Base-by-base conservation (phyloP, 1,140 invertebrate genomes). In the Megalonaias nervosa region DNA sequence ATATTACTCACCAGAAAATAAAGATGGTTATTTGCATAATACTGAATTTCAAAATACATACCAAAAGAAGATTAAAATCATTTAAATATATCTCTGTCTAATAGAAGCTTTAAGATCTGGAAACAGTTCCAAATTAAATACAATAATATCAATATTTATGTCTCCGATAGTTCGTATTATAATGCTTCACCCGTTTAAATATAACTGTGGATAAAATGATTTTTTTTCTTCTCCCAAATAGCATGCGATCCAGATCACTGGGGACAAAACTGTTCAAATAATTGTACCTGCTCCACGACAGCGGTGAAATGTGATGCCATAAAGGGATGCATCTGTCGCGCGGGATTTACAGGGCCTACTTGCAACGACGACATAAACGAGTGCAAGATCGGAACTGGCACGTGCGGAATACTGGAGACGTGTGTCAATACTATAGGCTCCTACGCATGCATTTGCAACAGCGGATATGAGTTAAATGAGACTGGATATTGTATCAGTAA, bases 291-390 rank as follows among this genome's bases (percentile, higher is more conserved):
- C 61, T 48, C 38, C 38, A 23, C 21, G 0, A 58, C 38, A 5
- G 73, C 73, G 55, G 26, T 69, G 9, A 60, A 15, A 3, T 75
- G 73, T 75, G 65, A 75, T 59, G 69, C 59, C 17, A 17, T 21
- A 0, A 61, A 23, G 13, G 73, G 73, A 23, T 75, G 73, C 19
- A 38, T 68, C 6, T 75, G 73, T 48, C 73, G 69, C 9, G 6
- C 65, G 2, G 73, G 73, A 14, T 75, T 66, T 58, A 68, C 65
- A 16, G 67, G 73, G 0, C 58, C 15, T 6, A 19, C 58, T n/a
- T 75, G 73, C 57, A 38, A 68, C 16, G 59, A 60, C 2, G 59
- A 75, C 19, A 48, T 75, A 11, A 26, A 75, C 58, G 73, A 75
- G 56, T 75, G 73, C 38, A 6, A 15, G 21, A 16, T 48, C 15